Base-by-base conservation (phyloP, 2,888 invertebrate species). In the Hedya salicella region DNA sequence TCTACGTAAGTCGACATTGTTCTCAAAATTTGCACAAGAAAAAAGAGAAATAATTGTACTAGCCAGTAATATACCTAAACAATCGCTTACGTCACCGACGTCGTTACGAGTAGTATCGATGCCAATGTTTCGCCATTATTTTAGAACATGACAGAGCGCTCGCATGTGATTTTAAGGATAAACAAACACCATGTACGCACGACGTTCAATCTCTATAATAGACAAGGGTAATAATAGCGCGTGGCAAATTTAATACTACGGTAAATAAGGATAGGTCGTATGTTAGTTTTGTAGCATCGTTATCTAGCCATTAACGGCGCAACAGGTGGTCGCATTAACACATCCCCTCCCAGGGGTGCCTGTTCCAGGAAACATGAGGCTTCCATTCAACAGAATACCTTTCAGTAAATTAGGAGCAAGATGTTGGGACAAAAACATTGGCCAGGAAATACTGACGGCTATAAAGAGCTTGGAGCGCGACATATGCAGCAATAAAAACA, bases 1-100 rank as follows among this genome's bases (percentile, higher is more conserved):
- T 62, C 36, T 14, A 21, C 52, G 21, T 44, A 16, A 62, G n/a
- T 14, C 9, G 16, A 36, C 44, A 65, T 65, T 52, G 64, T 65
- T 65, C 44, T 59, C 44, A 32, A 59, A n/a, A 64, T 44, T 50
- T 50, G 17, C 50, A 57, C 50, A 52, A 50, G 62, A 56, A 39
- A 36, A 36, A 25, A 49, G 56, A 44, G n/a, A 56, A 44, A 16
- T 11, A 44, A 46, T 44, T 17, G n/a, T 30, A 32, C 17, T 57
- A 17, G n/a, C 36, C 32, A 13, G 14, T 13, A 32, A 46, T 46
- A 46, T 57, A 57, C 57, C 57, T 46, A 57, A 57, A 46, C 14
- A 44, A 54, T 21, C 21, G 48, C 36, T 9, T n/a, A 19, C 21
- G 39, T 40, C 53, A 40, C 21, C 46, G 57, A 46, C 57, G 57